Evolutionary conservation across 2,888 invertebrate genomes (phyloP), one percentile per base, ranked within the genome.

Genomic region (Pterostichus madidus): DNA sequence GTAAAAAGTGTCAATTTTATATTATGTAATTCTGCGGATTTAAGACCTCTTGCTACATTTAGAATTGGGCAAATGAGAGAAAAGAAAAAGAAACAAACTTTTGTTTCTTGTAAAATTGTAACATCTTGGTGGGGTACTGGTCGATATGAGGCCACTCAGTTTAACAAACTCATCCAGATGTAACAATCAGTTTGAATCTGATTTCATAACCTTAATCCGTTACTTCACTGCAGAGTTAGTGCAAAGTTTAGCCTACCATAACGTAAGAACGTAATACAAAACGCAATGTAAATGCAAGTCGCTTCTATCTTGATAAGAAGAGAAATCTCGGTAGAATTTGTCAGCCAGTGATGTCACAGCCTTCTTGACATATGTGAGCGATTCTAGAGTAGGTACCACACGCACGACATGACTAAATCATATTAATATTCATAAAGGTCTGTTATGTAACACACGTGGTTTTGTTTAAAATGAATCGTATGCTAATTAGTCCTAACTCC

Each of bases 311-410:
- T 17, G 56, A 56, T 56, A 56, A 56, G 17, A 56, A 17, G 56
- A 56, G 56, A 56, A 56, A 56, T 56, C 56, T 56, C 17, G 10
- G 52, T 52, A 13, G 52, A 5, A 56, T 56, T 56, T 56, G 56
- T 56, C 24, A 17, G 17, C 49, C 13, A 39, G 17, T 56, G 56
- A 56, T 56, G 56, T 56, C 56, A 56, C 56, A 17, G 56, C 15
- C 56, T 17, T 56, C 24, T 17, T 56, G 17, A 17, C 15, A 56
- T 56, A 56, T 17, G 17, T 56, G 56, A 56, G 56, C 8, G 56
- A 56, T 24, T 49, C 49, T 49, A n/a, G 49, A 49, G 49, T 10
- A 13, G 10, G 49, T 10, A 13, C 49, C 49, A n/a, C 49, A 49
- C 49, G 11, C 49, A n/a, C 11, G 11, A 49, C 49, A 13, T 11